Evolutionary conservation across 2,888 invertebrate genomes (phyloP), one percentile per base, ranked within the genome.

Genomic region (Harmothoe impar): DNA sequence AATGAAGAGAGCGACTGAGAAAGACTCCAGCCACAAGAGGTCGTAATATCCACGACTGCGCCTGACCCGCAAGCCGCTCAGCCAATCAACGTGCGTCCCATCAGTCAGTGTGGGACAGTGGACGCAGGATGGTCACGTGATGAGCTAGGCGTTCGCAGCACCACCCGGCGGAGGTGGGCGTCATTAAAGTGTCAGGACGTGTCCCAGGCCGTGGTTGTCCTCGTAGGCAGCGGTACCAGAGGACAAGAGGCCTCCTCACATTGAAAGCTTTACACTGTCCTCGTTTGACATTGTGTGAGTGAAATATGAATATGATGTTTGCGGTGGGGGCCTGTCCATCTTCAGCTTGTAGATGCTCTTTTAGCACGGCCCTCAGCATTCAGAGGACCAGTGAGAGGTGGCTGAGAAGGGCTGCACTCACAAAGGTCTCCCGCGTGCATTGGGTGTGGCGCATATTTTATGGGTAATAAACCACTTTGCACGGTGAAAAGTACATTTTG

Each of bases 91-190:
- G 10, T 7, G n/a, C 86, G 15, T 23, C 56, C 29, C 86, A 86
- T 86, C 86, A 86, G 25, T 86, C 86, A 86, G 86, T 29, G 5
- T 25, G 29, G 86, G 56, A 56, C 86, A 31, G 86, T 56, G 43
- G 84, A n/a, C n/a, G 20, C 84, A 25, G n/a, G 43, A 35, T n/a
- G n/a, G 54, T 86, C 86, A 86, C 86, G 86, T 86, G 86, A 86
- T 29, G 54, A 12, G 52, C n/a, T 15, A 10, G 86, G 54, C 86
- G 31, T 86, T 25, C 56, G 17, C 29, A 54, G 86, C 54, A 29
- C 23, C 86, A 86, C 23, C 54, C 7, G 1, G 25, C 54, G 86
- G 52, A n/a, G 25, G 54, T 25, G 52, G 31, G 10, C 86, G 54
- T 20, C 86, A 86, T 86, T 86, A 52, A 86, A 86, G 86, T 86